phyloP scores from a whole-genome alignment of 1,140 invertebrate species.

The Cotesia chilonis region DNA sequence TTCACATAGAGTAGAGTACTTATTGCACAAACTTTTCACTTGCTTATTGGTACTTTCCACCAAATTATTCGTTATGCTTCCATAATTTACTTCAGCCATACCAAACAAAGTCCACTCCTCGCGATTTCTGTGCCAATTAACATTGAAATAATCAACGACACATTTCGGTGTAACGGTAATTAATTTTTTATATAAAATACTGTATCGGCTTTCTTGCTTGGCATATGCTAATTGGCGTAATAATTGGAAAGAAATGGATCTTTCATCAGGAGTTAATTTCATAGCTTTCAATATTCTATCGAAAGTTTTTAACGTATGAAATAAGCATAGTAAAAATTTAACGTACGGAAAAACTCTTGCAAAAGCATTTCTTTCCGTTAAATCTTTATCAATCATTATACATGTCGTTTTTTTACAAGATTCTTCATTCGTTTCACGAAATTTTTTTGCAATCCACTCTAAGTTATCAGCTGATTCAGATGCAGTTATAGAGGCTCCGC shows the following conservation, averaged over 20 bases:
- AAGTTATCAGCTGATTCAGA: conserved; percentile 1
- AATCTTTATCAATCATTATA: conserved; percentile 20
- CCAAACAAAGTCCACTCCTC: conserved; percentile 32
- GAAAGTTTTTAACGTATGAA: conserved; percentile 36
- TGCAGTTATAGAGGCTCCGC: conserved; percentile 1
- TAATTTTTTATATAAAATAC: not conserved
- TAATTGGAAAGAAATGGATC: not conserved
- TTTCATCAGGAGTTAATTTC: not conserved
- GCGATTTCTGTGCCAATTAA: conserved; percentile 35
- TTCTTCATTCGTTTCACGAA: not conserved
- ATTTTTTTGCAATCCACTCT: conserved; percentile 18
- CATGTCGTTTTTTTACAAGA: conserved; percentile 4
- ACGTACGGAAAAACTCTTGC: conserved; percentile 21
- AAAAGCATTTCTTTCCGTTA: conserved; percentile 25
- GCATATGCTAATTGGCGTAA: not conserved
- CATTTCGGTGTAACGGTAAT: not conserved
- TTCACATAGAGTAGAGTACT: not conserved
- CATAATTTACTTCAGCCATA: conserved; percentile 33
- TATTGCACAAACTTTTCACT: not conserved
- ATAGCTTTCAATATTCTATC: not conserved
- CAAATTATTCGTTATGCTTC: conserved; percentile 38
- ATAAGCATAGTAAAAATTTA: conserved; percentile 39
- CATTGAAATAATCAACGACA: conserved; percentile 33
- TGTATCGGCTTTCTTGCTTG: not conserved
- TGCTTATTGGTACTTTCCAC: conserved; percentile 34